A percentile compares a stretch with the other conserved stretches of the same genome.
Conservation (phyloP, 1,140 invertebrate species). For the Achroia grisella region DNA sequence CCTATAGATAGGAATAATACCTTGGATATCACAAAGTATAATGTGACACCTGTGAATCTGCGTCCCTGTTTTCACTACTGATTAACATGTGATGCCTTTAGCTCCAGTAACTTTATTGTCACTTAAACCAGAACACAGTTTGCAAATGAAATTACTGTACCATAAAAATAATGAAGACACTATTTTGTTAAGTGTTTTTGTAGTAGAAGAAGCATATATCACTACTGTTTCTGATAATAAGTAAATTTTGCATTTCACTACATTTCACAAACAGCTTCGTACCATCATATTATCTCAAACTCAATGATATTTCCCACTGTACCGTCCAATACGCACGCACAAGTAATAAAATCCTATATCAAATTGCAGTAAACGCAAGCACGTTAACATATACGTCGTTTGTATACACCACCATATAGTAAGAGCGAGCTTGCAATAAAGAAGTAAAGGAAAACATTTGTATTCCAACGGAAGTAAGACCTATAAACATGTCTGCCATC, state of each 20-base stretch:
- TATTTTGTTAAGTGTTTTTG: neutral
- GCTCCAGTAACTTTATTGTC: no score
- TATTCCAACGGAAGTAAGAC: no score
- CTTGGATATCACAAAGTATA: neutral
- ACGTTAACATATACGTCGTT: neutral
- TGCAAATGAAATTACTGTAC: neutral
- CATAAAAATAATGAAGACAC: neutral
- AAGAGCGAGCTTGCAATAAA: neutral
- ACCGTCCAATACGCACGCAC: neutral
- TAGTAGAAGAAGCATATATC: neutral
- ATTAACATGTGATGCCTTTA: no score
- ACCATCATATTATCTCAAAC: neutral
- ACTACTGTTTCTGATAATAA: neutral
- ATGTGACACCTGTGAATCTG: neutral
- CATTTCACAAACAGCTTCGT: neutral
- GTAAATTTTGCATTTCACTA: neutral
- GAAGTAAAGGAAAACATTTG: neutral
- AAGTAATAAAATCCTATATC: neutral
- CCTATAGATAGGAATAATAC: neutral
- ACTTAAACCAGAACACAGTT: no score
- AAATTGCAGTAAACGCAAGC: constrained; percentile 2
- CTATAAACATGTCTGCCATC: no score
- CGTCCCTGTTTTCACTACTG: no score
- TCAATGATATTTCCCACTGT: neutral
- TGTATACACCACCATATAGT: neutral